Conservation (phyloP, 2,888 invertebrate genomes). For the Hybos culiciformis region DNA sequence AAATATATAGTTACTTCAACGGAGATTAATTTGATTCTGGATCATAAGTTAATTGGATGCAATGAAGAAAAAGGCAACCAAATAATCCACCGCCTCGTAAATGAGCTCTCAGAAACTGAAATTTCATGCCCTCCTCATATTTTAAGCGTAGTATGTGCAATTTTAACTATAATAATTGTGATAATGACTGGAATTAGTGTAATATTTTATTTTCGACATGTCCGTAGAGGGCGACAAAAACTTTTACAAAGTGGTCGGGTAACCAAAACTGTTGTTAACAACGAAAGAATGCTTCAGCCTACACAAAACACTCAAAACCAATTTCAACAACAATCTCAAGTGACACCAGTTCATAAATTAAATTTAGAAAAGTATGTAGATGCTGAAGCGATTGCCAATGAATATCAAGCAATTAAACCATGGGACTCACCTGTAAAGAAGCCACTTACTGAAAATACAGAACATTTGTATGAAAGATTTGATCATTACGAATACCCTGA, state of each 20-base stretch:
- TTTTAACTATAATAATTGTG: constrained; percentile 31
- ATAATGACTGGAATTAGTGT: constrained; percentile 33
- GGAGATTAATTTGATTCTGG: constrained; percentile 22
- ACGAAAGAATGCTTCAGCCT: constrained; percentile 34
- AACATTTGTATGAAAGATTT: constrained; percentile 36
- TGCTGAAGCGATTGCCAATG: constrained; percentile 35
- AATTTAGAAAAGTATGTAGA: constrained; percentile 35
- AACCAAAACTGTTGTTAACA: constrained; percentile 33
- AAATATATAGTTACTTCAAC: background rate
- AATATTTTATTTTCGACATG: constrained; percentile 31
- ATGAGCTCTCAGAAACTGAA: constrained; percentile 32
- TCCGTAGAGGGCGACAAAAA: constrained; percentile 32
- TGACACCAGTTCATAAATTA: constrained; percentile 26
- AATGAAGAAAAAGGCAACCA: constrained; percentile 30
- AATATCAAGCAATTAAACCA: constrained; percentile 33
- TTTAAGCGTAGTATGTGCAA: constrained; percentile 35
- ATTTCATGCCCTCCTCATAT: constrained; percentile 36
- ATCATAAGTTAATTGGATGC: constrained; percentile 32
- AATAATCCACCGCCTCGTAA: constrained; percentile 25
- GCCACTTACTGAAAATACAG: constrained; percentile 29
- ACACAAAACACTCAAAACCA: constrained; percentile 20
- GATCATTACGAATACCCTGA: constrained; percentile 36
- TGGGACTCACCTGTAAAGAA: constrained; percentile 36
- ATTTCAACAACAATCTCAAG: constrained; percentile 21
- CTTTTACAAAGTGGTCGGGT: constrained; percentile 30